A percentile compares a stretch with the other conserved stretches of the same genome.
phyloP scores from a whole-genome alignment of 64 coral and sea anemone genomes.

The Platygyra sinensis region DNA sequence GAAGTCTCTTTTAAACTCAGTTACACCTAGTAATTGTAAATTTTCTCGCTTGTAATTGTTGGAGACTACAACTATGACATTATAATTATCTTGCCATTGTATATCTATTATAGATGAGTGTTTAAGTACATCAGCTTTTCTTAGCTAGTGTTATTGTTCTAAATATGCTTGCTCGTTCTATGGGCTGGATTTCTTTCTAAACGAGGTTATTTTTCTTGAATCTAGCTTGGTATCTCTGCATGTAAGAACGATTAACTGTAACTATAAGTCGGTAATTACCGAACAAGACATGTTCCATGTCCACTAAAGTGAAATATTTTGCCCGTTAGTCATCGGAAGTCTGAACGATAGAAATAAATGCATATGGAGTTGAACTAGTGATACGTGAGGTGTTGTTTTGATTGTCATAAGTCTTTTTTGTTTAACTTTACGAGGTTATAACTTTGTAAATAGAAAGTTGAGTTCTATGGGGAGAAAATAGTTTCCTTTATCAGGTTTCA shows the following conservation, averaged over 20 bases:
- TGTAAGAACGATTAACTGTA: background rate
- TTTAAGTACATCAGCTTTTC: background rate
- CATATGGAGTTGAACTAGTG: background rate
- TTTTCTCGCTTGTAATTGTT: conserved; percentile 4
- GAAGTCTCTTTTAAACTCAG: background rate
- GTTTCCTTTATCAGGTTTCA: background rate
- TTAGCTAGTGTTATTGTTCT: background rate
- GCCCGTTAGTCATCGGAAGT: conserved; percentile 26
- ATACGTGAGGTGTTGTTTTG: conserved; percentile 6
- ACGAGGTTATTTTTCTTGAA: background rate
- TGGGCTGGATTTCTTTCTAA: background rate
- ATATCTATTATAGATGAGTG: background rate
- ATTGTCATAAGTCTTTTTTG: background rate
- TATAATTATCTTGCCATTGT: background rate
- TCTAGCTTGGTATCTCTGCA: background rate
- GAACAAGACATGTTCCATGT: background rate
- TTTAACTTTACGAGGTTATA: background rate
- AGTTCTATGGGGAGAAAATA: background rate
- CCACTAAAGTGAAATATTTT: conserved; percentile 1
- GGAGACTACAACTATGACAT: background rate
- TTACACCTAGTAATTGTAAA: background rate
- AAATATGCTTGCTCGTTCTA: background rate
- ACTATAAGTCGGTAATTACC: background rate
- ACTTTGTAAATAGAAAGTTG: conserved; percentile 3
- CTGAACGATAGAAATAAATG: conserved; percentile 1